Base-by-base conservation (phyloP, 2,797 vertebrate genomes). In the Tarsius wallacei region DNA sequence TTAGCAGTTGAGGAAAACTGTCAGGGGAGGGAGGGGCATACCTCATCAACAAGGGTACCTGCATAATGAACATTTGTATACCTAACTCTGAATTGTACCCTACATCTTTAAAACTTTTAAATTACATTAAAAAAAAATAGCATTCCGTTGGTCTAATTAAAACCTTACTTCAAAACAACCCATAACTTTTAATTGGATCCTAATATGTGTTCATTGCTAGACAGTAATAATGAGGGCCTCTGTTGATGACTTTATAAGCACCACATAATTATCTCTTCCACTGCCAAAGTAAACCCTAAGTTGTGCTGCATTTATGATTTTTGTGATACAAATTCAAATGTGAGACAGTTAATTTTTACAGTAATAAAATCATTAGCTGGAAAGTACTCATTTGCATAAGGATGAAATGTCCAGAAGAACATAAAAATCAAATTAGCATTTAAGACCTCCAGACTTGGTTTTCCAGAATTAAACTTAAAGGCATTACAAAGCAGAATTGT, bases 181-280 rank as follows among this genome's bases (percentile, higher is more conserved):
- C 10, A 16, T 95, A 91, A 76, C 26, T 97, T 97, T 96, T 94
- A 83, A 96, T 49, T 96, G 42, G 59, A 64, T 74, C n/a, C 55
- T 90, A 82, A 70, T 87, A 82, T 42, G 84, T 85, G 84, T 73
- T 81, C 42, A 87, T n/a, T 93, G 31, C 7, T 77, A 93, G 81
- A 57, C 73, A 88, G 71, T n/a, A 92, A 59, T 88, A 90, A 49
- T 71, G 85, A 36, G 47, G 42, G 4, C 26, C 57, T 86, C 74
- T 91, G 49, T 61, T 22, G 21, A 71, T 82, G 78, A 92, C 51
- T 91, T 91, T 49, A 17, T 81, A 57, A 88, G 64, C 0, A 5
- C 26, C 61, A 87, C 5, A 31, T 47, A 91, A 94, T 96, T 94
- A 59, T 14, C 57, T 78, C 55, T 81, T 80, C 28, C 11, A 49